Base-by-base conservation (phyloP, 2,888 invertebrate species). In the Drosophila limbata region DNA sequence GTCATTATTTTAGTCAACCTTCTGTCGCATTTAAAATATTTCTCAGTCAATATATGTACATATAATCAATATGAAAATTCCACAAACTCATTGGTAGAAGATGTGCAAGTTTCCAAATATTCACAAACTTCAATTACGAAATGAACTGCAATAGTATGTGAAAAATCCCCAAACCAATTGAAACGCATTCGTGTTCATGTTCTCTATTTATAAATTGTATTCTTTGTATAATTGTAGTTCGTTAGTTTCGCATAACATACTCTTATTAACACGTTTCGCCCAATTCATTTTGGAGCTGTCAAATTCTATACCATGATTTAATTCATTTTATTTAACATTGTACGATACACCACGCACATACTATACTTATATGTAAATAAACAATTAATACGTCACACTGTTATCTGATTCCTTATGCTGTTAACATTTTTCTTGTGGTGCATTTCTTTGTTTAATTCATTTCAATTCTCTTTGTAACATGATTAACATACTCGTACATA, bases 151-250 rank as follows among this genome's bases (percentile, higher is more conserved):
- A 25, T 6, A 25, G 25, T 25, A 25, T 5, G 6, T 25, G 25
- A 25, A 25, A 25, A 25, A 1, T n/a, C 25, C 25, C 28, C 8
- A 33, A 1, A 40, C 28, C 39, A 21, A 9, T 21, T 8, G 0
- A 77, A 77, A 64, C 8, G 19, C 31, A 17, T 21, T 28, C 0
- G 10, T 37, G 42, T 56, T 63, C 42, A 69, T 65, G 50, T 76
- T 78, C 67, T 77, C 84, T 88, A 88, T 84, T 88, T 80, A 88
- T 88, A 84, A 83, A 86, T 84, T 88, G 76, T 84, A 80, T 84
- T 88, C 75, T 84, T 84, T 84, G 84, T 84, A 84, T 84, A 88
- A 88, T 84, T 83, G 81, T 88, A 84, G 88, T 84, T 84, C 84
- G 71, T 84, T 84, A 84, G 88, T 85, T 83, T 88, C 73, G 84